phyloP scores from a whole-genome alignment of 1,140 invertebrate species.

The Druon quercuslanigerum region DNA sequence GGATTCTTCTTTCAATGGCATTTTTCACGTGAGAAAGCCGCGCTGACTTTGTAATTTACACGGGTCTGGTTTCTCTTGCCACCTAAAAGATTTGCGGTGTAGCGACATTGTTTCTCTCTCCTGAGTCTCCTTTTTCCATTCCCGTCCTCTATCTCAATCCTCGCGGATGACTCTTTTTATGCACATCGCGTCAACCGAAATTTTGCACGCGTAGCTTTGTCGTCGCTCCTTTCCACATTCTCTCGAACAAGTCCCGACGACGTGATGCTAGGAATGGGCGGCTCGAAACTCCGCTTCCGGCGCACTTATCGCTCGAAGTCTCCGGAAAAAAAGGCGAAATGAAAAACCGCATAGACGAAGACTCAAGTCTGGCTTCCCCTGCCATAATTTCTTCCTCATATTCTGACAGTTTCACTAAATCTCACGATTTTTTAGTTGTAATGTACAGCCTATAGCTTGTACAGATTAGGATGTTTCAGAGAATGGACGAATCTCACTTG shows the following conservation, averaged over 20 bases:
- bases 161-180: conserved; percentile 19
- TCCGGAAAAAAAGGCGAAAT: conserved; percentile 5
- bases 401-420: background rate
- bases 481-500: no score
- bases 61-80: background rate
- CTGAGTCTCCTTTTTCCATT: background rate
- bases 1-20: conserved; percentile 1
- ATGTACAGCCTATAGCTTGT: background rate
- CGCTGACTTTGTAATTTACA: conserved; percentile 28
- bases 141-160: background rate
- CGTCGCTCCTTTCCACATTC: conserved; percentile 3
- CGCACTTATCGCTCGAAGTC: conserved; percentile 24
- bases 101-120: conserved; percentile 19
- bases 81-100: conserved; percentile 23
- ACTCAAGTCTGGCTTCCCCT: conserved; percentile 10
- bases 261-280: conserved; percentile 26
- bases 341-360: conserved; percentile 14
- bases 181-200: conserved; percentile 24
- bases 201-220: background rate
- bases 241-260: background rate
- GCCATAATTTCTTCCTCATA: conserved; percentile 19
- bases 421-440: background rate
- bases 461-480: background rate
- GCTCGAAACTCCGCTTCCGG: conserved; percentile 5
- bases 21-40: background rate